These are phyloP conservation scores for Gymnorhina tibicen DNA, from an alignment of 2,113 vertebrate species.

Conservation along the genomic window DNA sequence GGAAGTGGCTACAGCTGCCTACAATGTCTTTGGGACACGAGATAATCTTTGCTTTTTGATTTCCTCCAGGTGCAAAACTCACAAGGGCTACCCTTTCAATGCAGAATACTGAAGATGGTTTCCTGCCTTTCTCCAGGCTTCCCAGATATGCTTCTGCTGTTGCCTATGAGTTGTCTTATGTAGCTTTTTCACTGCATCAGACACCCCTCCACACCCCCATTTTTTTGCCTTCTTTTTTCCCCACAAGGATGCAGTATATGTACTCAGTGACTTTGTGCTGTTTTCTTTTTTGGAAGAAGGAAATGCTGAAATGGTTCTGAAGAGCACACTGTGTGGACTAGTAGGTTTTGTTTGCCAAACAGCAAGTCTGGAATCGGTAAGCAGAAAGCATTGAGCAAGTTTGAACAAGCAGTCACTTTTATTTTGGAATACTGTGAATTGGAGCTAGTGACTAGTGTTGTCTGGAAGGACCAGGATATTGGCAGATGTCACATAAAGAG, in stretches of 20 bases:
- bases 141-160: not conserved
- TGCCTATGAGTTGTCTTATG: not conserved
- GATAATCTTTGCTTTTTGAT: not conserved
- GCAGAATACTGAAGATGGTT: conserved; percentile 57
- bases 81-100: conserved; percentile 65
- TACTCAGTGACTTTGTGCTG: not conserved
- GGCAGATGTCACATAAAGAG: not conserved
- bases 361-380: not conserved
- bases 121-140: not conserved
- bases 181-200: not conserved
- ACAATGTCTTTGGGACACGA: not conserved
- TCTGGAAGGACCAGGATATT: not conserved
- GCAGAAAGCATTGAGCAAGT: not conserved
- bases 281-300: conserved; percentile 4
- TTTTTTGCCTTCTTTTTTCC: accelerated
- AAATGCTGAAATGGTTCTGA: not conserved
- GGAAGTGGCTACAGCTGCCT: not conserved
- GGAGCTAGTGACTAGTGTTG: not conserved
- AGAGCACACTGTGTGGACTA: not conserved
- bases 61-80: conserved; percentile 39
- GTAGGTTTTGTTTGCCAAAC: not conserved
- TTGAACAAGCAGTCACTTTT: not conserved
- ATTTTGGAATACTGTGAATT: conserved; percentile 5
- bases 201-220: not conserved
- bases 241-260: not conserved